A percentile compares a stretch with the other conserved stretches of the same genome.
Conservation (phyloP, 64 coral and sea anemone genomes). For the Porites australiensis region DNA sequence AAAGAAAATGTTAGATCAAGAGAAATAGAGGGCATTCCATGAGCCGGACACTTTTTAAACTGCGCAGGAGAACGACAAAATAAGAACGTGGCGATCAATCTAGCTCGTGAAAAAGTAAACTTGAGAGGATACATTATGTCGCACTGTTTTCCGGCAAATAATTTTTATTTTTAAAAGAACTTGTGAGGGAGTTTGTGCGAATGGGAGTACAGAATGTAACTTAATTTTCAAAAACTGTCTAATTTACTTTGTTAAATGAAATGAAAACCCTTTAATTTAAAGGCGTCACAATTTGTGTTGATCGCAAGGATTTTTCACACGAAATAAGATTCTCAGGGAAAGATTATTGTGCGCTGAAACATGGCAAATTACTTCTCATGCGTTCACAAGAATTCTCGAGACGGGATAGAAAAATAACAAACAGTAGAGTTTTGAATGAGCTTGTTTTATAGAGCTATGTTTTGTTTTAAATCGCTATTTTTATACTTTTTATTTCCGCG, state of each 20-base stretch:
- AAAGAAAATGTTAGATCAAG: slow-evolving; percentile 82
- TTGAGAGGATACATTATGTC: too few relatives aligned
- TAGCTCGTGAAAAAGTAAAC: not conserved
- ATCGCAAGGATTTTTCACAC: not conserved
- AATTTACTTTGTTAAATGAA: too few relatives aligned
- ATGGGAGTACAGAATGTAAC: too few relatives aligned
- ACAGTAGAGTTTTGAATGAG: not conserved
- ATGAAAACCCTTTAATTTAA: not conserved
- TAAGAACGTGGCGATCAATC: not conserved
- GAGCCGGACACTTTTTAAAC: not conserved
- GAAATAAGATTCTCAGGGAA: not conserved
- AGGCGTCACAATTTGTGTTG: not conserved
- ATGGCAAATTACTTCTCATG: too few relatives aligned
- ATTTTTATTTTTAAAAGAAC: too few relatives aligned
- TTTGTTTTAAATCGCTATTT: not conserved
- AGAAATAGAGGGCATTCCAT: slow-evolving; percentile 36
- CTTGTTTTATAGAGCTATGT: not conserved
- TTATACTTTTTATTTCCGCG: not conserved
- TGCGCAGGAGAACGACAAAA: not conserved
- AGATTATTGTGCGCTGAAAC: not conserved
- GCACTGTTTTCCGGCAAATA: too few relatives aligned
- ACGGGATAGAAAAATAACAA: too few relatives aligned
- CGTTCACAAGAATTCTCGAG: too few relatives aligned
- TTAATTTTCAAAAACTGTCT: too few relatives aligned
- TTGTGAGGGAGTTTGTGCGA: too few relatives aligned